Conservation (phyloP, 2,113 vertebrate species). For the Chlorodrepanis virens region DNA sequence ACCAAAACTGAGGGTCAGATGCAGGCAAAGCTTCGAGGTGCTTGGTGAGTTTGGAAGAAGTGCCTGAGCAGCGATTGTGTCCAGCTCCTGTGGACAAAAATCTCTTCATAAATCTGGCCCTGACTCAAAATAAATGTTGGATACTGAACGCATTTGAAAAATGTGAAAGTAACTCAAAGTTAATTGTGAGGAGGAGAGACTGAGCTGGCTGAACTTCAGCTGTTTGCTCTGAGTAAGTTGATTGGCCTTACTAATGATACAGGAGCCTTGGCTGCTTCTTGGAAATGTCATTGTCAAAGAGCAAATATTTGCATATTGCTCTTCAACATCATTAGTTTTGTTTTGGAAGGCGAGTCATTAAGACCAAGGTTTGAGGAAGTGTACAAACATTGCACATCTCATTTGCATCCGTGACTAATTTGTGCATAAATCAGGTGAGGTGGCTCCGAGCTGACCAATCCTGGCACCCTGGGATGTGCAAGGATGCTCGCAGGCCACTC, state of each 20-base stretch:
- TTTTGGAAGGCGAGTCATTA: conserved; percentile 15
- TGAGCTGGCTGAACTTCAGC: neutral
- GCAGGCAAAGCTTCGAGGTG: neutral
- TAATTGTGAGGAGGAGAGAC: neutral
- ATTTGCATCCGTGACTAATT: neutral
- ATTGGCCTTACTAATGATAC: neutral
- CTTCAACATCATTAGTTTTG: conserved; percentile 30
- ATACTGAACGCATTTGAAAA: neutral
- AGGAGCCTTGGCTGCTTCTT: conserved; percentile 15
- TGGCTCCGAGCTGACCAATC: neutral
- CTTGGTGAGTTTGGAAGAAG: neutral
- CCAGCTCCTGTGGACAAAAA: neutral
- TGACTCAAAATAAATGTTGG: neutral
- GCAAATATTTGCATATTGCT: conserved; percentile 45
- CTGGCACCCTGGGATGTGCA: neutral
- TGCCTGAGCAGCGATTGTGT: neutral
- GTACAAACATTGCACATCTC: neutral
- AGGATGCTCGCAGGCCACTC: neutral
- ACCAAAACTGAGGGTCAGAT: neutral
- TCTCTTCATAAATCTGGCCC: neutral
- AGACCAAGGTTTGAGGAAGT: neutral
- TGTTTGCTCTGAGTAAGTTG: neutral
- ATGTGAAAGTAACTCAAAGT: neutral
- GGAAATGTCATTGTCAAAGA: conserved; percentile 34
- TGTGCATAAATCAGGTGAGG: neutral